Conservation (phyloP, 1,140 invertebrate genomes). For the Pogonomyrmex barbatus region DNA sequence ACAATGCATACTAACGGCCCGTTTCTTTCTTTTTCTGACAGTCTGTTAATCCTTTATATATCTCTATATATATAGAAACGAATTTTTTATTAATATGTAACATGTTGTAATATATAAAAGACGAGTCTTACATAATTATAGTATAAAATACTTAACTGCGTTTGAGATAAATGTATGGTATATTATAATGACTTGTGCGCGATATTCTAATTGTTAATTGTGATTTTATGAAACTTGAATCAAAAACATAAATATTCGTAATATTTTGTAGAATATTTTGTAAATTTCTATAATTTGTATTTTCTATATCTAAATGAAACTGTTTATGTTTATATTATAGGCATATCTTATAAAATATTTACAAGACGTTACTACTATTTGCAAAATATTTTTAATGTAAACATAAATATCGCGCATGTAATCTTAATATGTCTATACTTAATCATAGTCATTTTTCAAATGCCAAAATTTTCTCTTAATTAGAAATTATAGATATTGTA, state of each 20-base stretch:
- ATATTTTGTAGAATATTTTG: conserved; percentile 29
- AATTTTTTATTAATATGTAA: conserved; percentile 59
- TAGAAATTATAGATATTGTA: conserved; percentile 19
- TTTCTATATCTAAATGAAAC: conserved; percentile 33
- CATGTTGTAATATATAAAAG: conserved; percentile 50
- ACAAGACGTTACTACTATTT: not conserved
- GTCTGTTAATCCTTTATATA: conserved; percentile 63
- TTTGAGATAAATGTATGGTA: conserved; percentile 13
- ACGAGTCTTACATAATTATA: conserved; percentile 34
- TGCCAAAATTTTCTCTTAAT: conserved; percentile 71
- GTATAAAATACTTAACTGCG: conserved; percentile 25
- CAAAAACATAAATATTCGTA: conserved; percentile 28
- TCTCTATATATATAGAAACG: conserved; percentile 70
- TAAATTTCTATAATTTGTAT: conserved; percentile 43
- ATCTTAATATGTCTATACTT: conserved; percentile 7
- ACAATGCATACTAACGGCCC: conserved; percentile 27
- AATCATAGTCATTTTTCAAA: conserved; percentile 46
- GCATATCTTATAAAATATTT: not conserved
- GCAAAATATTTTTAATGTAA: not conserved
- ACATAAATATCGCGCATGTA: conserved; percentile 19
- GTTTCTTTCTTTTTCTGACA: conserved; percentile 27
- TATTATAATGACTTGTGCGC: conserved; percentile 24
- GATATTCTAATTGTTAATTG: conserved; percentile 24
- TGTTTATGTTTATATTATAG: conserved; percentile 6
- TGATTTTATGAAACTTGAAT: conserved; percentile 36